Conservation (phyloP, 2,797 vertebrate species). For the Phalloptychus januarius region DNA sequence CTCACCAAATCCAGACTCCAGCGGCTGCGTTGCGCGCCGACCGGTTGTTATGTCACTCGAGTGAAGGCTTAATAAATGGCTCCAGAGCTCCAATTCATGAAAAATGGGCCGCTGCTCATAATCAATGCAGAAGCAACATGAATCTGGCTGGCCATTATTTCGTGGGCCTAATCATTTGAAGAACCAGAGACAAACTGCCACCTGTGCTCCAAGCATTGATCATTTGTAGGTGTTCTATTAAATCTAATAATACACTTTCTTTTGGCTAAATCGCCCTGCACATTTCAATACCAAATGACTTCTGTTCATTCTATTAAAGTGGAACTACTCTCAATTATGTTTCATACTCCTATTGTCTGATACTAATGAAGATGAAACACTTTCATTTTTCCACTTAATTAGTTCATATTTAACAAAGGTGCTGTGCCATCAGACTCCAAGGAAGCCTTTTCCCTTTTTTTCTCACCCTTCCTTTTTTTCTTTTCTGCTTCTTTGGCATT, state of each 20-base stretch:
- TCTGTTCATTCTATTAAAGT: conserved; percentile 77
- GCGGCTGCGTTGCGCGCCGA: conserved; percentile 1
- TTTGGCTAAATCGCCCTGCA: conserved; percentile 66
- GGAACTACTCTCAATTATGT: conserved; percentile 80
- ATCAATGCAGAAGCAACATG: conserved; percentile 69
- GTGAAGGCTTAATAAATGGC: conserved; percentile 68
- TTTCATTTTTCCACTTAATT: conserved; percentile 82
- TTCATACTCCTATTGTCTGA: conserved; percentile 78
- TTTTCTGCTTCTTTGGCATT: conserved; percentile 48
- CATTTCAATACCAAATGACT: conserved; percentile 76
- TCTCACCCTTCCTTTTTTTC: conserved; percentile 5
- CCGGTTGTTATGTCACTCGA: conserved; percentile 62
- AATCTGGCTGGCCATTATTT: conserved; percentile 70
- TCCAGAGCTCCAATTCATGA: conserved; percentile 49
- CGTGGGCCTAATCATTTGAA: conserved; percentile 68
- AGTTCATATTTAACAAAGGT: conserved; percentile 83
- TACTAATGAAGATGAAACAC: conserved; percentile 82
- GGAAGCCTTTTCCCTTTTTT: conserved; percentile 32
- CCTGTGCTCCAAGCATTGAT: conserved; percentile 73
- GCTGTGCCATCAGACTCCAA: conserved; percentile 71
- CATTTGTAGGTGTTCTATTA: conserved; percentile 73
- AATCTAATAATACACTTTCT: conserved; percentile 77
- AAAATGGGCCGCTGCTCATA: conserved; percentile 62
- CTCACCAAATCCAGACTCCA: conserved; percentile 16
- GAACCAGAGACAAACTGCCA: conserved; percentile 73